Base-by-base conservation (phyloP, 2,797 vertebrate species). In the Urosaurus nigricauda region DNA sequence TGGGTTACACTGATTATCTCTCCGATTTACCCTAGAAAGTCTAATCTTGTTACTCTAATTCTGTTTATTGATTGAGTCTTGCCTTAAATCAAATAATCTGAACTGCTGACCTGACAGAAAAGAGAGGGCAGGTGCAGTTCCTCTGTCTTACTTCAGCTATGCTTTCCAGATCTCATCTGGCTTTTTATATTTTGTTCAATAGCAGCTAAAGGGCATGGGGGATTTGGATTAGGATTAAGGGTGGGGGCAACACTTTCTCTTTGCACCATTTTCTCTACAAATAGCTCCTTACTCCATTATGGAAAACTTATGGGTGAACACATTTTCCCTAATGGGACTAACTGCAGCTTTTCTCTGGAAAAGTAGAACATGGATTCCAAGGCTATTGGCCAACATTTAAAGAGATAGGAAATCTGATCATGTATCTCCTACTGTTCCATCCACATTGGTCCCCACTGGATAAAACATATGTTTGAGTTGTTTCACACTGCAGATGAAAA, bases 11-110 rank as follows among this genome's bases (percentile, higher is more conserved):
- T 26, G 26, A 58, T 35, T 37, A 53, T 12, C 29, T 53, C 37
- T 80, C 24, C 32, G 26, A 19, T 83, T 75, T 86, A 75, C 37
- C 58, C 17, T 43, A 79, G 60, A 51, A 74, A 83, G 29, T 53
- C 40, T 89, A 89, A 89, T 89, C 84, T 83, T 83, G 88, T 89
- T 89, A 86, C 60, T 75, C 60, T 86, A 83, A 83, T 83, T 81
- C 58, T 78, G 71, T 78, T 65, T 82, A 83, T 75, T 82, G 70
- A 89, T 86, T 51, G 40, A 85, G 14, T 19, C 24, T 85, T 85
- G 19, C 65, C 79, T 47, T 82, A 82, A 77, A 86, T 82, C 32
- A 82, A 86, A 86, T 85, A 53, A 83, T 56, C 19, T 68, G 26
- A 86, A 82, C n/a, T 75, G 88, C 70, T 86, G 79, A 81, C 60